phyloP scores from a whole-genome alignment of 2,888 invertebrate genomes.

The Hypolimnas misippus region DNA sequence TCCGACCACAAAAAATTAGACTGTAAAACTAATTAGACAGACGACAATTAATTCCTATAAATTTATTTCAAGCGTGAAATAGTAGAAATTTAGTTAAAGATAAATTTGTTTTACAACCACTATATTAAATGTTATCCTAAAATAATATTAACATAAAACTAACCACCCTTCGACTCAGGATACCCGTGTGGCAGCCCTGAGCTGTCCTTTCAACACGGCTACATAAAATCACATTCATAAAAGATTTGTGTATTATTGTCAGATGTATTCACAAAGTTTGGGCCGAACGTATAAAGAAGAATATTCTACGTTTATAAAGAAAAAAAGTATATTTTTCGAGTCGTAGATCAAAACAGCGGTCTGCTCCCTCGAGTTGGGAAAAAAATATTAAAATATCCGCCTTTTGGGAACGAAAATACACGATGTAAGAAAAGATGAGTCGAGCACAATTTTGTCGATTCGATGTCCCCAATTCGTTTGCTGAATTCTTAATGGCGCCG shows the following conservation, averaged over 20 bases:
- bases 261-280: slow-evolving; percentile 65
- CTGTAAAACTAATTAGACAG: too few relatives aligned
- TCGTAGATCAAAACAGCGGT: slow-evolving; percentile 76
- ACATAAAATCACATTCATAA: slow-evolving; percentile 61
- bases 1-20: too few relatives aligned
- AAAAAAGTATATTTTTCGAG: slow-evolving; percentile 63
- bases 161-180: neutral
- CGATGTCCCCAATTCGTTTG: slow-evolving; percentile 80
- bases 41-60: too few relatives aligned
- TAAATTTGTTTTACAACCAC: neutral
- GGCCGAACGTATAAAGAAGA: slow-evolving; percentile 53
- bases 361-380: slow-evolving; percentile 58
- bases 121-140: neutral
- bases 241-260: slow-evolving; percentile 64
- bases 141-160: neutral
- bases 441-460: slow-evolving; percentile 79
- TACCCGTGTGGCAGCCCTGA: slow-evolving; percentile 36
- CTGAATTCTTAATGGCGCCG: slow-evolving; percentile 77
- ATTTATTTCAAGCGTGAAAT: neutral
- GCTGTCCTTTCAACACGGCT: slow-evolving; percentile 48
- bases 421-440: slow-evolving; percentile 76
- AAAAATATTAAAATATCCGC: slow-evolving; percentile 76
- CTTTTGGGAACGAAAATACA: slow-evolving; percentile 68
- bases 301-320: slow-evolving; percentile 60
- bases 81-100: neutral